Percentiles rank a stretch among this genome's conserved stretches.
These are phyloP conservation scores for Invenusta paracnida DNA, from an alignment of 2,888 invertebrate genomes.

Conservation along the genomic window DNA sequence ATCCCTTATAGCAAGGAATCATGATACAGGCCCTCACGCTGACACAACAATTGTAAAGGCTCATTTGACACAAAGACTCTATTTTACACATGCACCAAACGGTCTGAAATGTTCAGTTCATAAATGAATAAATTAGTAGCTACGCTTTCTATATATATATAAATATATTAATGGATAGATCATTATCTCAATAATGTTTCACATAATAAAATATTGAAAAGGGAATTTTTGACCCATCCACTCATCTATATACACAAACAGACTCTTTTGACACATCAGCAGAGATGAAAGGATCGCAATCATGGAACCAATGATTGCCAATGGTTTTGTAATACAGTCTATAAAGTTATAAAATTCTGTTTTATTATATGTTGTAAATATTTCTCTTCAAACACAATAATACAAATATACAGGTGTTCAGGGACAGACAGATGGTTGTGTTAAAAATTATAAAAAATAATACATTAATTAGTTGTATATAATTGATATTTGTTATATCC, in stretches of 20 bases:
- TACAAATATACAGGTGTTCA: too few species aligned
- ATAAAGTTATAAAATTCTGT: too few species aligned
- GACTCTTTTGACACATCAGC: neutral
- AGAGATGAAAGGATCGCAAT: neutral
- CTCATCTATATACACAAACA: neutral
- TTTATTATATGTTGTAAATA: too few species aligned
- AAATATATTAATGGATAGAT: neutral
- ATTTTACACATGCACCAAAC: neutral
- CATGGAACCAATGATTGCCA: neutral
- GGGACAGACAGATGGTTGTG: too few species aligned
- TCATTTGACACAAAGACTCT: neutral
- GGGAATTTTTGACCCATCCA: neutral
- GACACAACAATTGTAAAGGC: neutral
- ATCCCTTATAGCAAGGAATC: neutral
- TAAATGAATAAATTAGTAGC: neutral
- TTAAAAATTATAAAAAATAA: too few species aligned
- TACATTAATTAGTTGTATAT: too few species aligned
- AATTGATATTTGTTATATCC: too few species aligned
- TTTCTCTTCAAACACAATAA: too few species aligned
- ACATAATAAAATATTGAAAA: neutral
- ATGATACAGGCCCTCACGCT: neutral
- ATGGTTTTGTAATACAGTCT: too few species aligned
- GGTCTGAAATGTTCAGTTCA: neutral
- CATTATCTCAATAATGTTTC: neutral
- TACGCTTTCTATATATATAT: neutral